Base-by-base conservation (phyloP, 2,888 invertebrate species). In the Onchidella celtica region DNA sequence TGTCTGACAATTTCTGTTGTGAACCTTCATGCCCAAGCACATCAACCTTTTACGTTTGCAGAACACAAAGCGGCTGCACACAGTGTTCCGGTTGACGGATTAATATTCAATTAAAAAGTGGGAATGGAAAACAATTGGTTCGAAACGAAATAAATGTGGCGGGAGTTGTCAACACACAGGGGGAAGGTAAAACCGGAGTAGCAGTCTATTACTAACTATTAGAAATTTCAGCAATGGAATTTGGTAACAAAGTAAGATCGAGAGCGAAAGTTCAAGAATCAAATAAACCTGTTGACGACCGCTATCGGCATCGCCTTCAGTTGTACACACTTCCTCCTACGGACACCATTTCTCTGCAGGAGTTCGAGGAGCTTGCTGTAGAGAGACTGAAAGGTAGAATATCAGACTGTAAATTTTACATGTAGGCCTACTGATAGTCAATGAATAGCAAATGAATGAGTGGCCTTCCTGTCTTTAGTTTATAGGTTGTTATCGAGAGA, bases 281-380 rank as follows among this genome's bases (percentile, higher is more conserved):
- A 32, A 65, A 72, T 79, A 55, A 79, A 76, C 27, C 21, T 24
- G 4, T 36, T 24, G 79, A 78, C 21, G 65, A 81, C 76, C 82
- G 59, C 9, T 83, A 81, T 66, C 69, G 77, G 14, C 87, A 87
- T 65, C 69, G 79, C 27, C 85, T 92, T 17, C 91, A 91, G 81
- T 95, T 98, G 91, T 98, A 98, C 91, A 95, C 94, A 88, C 90
- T 95, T 40, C 96, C 97, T 40, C 98, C 98, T 6, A 94, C 92
- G 40, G 95, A 95, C 84, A 95, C 95, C 81, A 95, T 98, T 83
- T 95, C 95, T 79, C 94, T 98, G 32, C 95, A 96, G 84, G 97
- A 98, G 93, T 98, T 98, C 93, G 97, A 98, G 94, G 96, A 96
- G 69, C 94, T 97, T 87, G 97, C 98, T 1, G 92, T 97, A 70